These are phyloP conservation scores for Sorex maritimensis DNA, from an alignment of 2,797 vertebrate species.

Conservation along the genomic window DNA sequence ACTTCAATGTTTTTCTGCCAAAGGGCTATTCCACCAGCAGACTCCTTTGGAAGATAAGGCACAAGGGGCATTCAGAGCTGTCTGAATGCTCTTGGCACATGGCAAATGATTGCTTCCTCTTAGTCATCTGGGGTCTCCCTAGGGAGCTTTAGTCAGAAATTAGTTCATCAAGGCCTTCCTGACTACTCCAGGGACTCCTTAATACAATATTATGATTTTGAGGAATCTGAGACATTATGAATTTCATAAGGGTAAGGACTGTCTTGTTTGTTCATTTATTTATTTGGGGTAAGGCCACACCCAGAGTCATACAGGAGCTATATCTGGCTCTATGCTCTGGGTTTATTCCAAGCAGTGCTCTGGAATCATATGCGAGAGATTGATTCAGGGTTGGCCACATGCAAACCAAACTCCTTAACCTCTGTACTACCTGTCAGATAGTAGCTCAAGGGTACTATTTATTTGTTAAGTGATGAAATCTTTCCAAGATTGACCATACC, in stretches of 20 bases:
- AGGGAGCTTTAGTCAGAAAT: constrained; percentile 8
- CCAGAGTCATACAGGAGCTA: no score
- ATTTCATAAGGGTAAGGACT: not conserved
- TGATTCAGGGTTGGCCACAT: no score
- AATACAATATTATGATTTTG: not conserved
- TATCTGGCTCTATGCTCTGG: no score
- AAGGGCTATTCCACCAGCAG: not conserved
- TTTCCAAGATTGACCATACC: not conserved
- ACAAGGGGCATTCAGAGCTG: not conserved
- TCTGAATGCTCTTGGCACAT: not conserved
- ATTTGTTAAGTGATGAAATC: not conserved
- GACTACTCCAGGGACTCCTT: constrained; percentile 1
- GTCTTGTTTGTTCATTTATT: not conserved
- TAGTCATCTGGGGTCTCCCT: not conserved
- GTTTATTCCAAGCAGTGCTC: no score
- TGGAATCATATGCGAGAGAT: no score
- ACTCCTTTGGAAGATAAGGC: not conserved
- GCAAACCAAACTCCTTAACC: no score
- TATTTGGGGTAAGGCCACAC: not conserved
- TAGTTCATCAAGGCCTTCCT: not conserved
- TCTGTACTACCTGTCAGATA: no score
- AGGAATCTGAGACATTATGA: constrained; percentile 36
- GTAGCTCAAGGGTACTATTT: not conserved
- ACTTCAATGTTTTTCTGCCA: not conserved
- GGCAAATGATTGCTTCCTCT: not conserved